Percentiles rank a stretch among this genome's conserved stretches.
Evolutionary conservation across 92 coral and sea anemone species (phyloP).

Genomic region (Meandrina meandrites): DNA sequence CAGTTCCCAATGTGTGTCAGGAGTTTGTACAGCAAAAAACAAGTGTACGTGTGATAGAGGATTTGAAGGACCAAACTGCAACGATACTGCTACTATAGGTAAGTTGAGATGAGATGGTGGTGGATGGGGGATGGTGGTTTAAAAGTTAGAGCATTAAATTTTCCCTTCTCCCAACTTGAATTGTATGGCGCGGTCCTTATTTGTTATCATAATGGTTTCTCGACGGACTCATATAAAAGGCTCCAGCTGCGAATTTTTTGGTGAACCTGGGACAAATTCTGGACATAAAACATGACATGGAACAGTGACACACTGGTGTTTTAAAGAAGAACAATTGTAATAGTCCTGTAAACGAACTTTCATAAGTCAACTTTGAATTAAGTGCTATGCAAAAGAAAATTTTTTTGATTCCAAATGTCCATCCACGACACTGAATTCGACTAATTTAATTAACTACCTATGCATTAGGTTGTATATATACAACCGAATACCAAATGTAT

Average conservation of each 20-base stretch:
- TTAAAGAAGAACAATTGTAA: no score
- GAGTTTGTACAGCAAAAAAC: slow-evolving; percentile 79
- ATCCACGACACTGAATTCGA: no score
- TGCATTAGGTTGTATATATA: neutral
- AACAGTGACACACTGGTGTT: neutral
- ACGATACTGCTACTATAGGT: slow-evolving; percentile 75
- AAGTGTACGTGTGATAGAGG: slow-evolving; percentile 93
- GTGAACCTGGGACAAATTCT: neutral
- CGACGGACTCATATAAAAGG: no score
- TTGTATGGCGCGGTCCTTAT: neutral
- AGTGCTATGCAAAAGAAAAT: no score
- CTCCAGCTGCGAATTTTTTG: neutral
- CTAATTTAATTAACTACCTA: no score
- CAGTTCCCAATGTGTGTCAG: slow-evolving; percentile 71
- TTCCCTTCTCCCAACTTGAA: neutral
- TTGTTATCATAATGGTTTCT: neutral
- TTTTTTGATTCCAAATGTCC: no score
- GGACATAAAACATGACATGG: neutral
- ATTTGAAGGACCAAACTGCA: slow-evolving; percentile 80
- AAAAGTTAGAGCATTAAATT: neutral
- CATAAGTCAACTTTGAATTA: no score
- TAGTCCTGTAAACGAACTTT: no score
- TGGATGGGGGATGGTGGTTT: neutral
- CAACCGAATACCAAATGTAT: neutral
- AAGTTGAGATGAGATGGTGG: neutral